phyloP scores from a whole-genome alignment of 2,113 vertebrate species.

The Poecilia latipinna region DNA sequence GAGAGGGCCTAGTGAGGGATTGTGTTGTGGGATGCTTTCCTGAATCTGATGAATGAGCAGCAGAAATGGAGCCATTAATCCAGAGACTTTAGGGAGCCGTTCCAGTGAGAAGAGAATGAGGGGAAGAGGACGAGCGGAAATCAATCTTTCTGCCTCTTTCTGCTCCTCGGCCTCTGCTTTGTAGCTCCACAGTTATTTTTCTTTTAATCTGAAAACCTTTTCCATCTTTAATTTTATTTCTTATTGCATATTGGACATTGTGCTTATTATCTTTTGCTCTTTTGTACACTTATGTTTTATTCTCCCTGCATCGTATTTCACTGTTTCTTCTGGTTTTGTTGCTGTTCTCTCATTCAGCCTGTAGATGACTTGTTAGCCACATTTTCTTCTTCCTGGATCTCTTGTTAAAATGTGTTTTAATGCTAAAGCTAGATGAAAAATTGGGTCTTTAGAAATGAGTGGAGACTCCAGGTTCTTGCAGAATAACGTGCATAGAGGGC shows the following conservation, averaged over 20 bases:
- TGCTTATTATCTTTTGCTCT: background rate
- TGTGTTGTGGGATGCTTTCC: slow-evolving; percentile 63
- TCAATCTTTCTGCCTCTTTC: slow-evolving; percentile 74
- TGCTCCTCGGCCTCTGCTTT: slow-evolving; percentile 27
- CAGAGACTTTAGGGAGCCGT: slow-evolving; percentile 63
- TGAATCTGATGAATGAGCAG: slow-evolving; percentile 68
- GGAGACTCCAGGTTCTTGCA: background rate
- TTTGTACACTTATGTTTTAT: too few species aligned
- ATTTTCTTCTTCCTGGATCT: background rate
- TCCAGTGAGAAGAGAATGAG: slow-evolving; percentile 39
- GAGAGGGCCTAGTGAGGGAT: slow-evolving; percentile 40
- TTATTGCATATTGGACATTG: too few species aligned
- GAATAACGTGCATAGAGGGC: background rate
- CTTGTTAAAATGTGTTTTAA: background rate
- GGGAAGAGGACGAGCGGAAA: slow-evolving; percentile 73
- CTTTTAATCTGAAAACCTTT: slow-evolving; percentile 25
- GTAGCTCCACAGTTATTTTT: slow-evolving; percentile 16
- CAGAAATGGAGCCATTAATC: slow-evolving; percentile 73
- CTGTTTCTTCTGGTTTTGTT: too few species aligned
- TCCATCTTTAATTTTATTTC: too few species aligned
- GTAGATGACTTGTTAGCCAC: too few species aligned
- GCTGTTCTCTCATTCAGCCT: background rate
- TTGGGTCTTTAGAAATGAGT: background rate
- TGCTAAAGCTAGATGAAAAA: background rate
- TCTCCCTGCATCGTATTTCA: too few species aligned